Conservation (phyloP, 2,113 vertebrate genomes). For the Zapus hudsonius region DNA sequence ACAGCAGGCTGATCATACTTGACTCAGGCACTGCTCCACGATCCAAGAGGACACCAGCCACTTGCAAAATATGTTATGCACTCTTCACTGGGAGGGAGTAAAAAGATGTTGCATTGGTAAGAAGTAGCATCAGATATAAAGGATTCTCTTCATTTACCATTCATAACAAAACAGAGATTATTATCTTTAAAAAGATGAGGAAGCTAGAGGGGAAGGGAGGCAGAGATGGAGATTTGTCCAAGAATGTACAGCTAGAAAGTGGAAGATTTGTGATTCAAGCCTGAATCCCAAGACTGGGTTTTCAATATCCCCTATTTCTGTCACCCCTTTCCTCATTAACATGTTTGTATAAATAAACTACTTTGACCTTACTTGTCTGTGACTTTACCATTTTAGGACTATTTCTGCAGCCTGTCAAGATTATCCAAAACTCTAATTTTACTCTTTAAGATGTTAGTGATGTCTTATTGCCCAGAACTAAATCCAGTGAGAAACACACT, state of each 20-base stretch:
- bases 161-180: not conserved
- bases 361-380: not conserved
- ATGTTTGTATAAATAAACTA: not conserved
- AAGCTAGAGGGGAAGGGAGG: not conserved
- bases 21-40: not conserved
- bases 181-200: not conserved
- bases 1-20: not conserved
- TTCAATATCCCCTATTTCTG: not conserved
- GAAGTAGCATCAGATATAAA: not conserved
- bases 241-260: not conserved
- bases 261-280: not conserved
- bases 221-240: not conserved
- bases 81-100: not conserved
- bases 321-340: not conserved
- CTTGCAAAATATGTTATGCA: not conserved
- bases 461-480: not conserved
- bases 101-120: not conserved
- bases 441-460: conserved; percentile 20
- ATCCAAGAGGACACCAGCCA: not conserved
- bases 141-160: not conserved
- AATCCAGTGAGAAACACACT: not conserved
- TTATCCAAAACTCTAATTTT: conserved; percentile 47
- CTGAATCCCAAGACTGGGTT: not conserved
- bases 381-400: not conserved
- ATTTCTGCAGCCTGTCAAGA: not conserved